Conservation (phyloP, 2,113 vertebrate species). For the human (Homo sapiens) region DNA sequence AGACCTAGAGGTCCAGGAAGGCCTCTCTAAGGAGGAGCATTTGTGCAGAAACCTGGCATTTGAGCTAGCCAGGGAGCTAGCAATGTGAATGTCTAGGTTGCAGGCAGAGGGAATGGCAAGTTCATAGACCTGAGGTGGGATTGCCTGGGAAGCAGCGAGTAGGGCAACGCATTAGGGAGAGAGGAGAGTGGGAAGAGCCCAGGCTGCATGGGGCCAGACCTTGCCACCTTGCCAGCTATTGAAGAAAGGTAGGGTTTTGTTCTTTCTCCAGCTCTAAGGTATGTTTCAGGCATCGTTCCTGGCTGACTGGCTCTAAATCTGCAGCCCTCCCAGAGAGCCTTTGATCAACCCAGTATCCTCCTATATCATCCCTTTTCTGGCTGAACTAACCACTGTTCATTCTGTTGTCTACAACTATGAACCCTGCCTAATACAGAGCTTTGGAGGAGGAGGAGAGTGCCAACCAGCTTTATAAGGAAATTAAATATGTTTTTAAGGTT, state of each 20-base stretch:
- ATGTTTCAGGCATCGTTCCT: background rate
- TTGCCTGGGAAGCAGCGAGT: background rate
- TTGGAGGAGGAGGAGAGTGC: background rate
- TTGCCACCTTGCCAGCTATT: background rate
- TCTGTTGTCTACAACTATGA: background rate
- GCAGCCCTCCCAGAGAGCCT: background rate
- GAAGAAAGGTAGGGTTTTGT: background rate
- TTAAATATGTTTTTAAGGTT: background rate
- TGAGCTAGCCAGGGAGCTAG: background rate
- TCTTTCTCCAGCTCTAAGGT: background rate
- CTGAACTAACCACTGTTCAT: background rate
- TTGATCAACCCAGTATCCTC: background rate
- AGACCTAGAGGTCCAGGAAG: background rate
- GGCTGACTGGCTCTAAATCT: background rate
- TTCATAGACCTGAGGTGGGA: background rate
- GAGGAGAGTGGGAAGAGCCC: background rate
- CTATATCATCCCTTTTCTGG: background rate
- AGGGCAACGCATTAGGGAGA: background rate
- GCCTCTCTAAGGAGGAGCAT: background rate
- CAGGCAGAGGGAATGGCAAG: background rate
- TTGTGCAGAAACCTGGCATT: background rate
- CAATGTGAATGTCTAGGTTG: background rate
- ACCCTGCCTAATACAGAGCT: background rate
- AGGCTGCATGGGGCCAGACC: background rate
- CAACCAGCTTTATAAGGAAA: background rate